Percentiles rank a stretch among this genome's conserved stretches.
These are phyloP conservation scores for Mellilla xanthometata DNA, from an alignment of 2,888 invertebrate species.

Conservation along the genomic window DNA sequence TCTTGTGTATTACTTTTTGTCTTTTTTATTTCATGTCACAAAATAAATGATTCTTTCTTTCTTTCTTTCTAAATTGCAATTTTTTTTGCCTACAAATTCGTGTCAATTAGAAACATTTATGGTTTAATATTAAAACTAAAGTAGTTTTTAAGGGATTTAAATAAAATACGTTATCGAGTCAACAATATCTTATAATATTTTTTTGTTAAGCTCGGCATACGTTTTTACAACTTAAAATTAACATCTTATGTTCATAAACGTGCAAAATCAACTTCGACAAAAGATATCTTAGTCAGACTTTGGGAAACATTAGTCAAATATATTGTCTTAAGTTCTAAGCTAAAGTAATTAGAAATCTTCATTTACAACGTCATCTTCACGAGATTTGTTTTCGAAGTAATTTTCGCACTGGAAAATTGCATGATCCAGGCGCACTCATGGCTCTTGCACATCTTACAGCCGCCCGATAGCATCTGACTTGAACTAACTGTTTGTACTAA, in stretches of 20 bases:
- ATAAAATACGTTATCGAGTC: background rate
- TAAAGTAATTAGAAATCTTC: background rate
- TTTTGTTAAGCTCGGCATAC: background rate
- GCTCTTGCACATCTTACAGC: background rate
- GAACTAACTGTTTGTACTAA: too few species aligned
- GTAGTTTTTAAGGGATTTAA: background rate
- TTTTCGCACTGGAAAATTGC: background rate
- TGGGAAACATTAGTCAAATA: background rate
- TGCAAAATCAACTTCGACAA: background rate
- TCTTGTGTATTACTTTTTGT: too few species aligned
- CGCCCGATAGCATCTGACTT: too few species aligned
- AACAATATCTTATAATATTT: background rate
- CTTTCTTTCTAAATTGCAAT: too few species aligned
- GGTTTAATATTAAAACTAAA: background rate
- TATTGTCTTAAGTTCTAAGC: background rate
- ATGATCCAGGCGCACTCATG: background rate
- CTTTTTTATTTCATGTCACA: too few species aligned
- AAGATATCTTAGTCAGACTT: background rate
- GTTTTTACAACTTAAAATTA: constrained; percentile 1
- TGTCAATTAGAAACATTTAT: background rate
- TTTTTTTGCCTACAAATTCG: background rate
- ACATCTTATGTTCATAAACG: background rate
- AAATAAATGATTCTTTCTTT: too few species aligned
- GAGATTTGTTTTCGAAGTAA: background rate
- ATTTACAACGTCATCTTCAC: background rate